These are phyloP conservation scores for Melieria picta DNA, from an alignment of 2,888 invertebrate species.

Conservation along the genomic window DNA sequence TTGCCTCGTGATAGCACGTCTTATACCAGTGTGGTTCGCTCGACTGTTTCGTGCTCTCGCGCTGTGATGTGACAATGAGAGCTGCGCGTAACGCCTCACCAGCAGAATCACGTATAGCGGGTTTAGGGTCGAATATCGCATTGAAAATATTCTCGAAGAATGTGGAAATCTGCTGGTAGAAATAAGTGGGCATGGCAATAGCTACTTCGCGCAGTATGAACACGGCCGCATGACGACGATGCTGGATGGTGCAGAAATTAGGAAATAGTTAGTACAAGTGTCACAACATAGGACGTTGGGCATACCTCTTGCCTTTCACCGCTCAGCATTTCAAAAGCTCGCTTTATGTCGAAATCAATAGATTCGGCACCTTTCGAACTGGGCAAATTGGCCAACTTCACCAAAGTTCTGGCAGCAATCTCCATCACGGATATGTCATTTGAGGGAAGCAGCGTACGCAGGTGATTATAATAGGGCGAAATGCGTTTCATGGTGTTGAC, in stretches of 20 bases:
- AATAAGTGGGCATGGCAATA: slow-evolving; percentile 95
- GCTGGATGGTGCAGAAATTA: slow-evolving; percentile 61
- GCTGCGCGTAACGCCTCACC: slow-evolving; percentile 95
- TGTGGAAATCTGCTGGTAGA: slow-evolving; percentile 92
- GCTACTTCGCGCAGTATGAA: slow-evolving; percentile 93
- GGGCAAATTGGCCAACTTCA: slow-evolving; percentile 88
- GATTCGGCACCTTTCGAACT: slow-evolving; percentile 96
- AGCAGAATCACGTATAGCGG: slow-evolving; percentile 90
- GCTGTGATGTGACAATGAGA: slow-evolving; percentile 91
- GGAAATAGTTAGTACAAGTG: not conserved
- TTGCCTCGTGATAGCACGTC: slow-evolving; percentile 92
- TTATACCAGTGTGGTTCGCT: slow-evolving; percentile 92
- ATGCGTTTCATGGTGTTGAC: slow-evolving; percentile 91
- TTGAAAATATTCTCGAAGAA: slow-evolving; percentile 95
- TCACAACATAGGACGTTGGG: not conserved
- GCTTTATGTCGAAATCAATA: slow-evolving; percentile 97
- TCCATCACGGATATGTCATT: slow-evolving; percentile 95
- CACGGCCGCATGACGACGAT: slow-evolving; percentile 91
- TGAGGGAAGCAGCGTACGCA: slow-evolving; percentile 89
- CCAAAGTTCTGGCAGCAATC: slow-evolving; percentile 94
- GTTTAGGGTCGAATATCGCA: slow-evolving; percentile 90
- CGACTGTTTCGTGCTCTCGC: slow-evolving; percentile 94
- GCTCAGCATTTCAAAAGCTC: slow-evolving; percentile 94
- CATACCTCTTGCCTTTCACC: slow-evolving; percentile 84
- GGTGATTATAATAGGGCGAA: slow-evolving; percentile 91